A percentile compares a stretch with the other conserved stretches of the same genome.
phyloP scores from a whole-genome alignment of 2,888 invertebrate genomes.

The Drosophila pseudotakahashii region DNA sequence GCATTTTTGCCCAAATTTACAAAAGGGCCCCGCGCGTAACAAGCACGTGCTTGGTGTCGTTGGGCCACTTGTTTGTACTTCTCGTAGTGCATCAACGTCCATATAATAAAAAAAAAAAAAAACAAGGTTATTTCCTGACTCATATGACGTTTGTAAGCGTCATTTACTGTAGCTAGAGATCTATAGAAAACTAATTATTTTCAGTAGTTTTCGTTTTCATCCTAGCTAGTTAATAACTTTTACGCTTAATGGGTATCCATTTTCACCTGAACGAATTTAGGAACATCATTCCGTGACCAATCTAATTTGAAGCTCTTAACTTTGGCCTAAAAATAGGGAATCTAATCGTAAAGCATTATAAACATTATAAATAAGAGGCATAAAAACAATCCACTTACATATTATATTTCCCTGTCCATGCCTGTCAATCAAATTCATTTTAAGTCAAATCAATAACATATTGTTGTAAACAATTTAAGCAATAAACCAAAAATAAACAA shows the following conservation, averaged over 20 bases:
- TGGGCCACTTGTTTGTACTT: no score
- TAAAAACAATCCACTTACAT: neutral
- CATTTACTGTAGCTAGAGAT: neutral
- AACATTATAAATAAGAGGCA: neutral
- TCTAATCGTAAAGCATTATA: conserved; percentile 1
- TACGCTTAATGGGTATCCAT: neutral
- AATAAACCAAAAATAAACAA: neutral
- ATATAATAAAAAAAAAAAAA: no score
- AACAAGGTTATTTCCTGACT: neutral
- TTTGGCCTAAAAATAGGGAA: conserved; percentile 1
- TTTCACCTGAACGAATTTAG: neutral
- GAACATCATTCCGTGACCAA: conserved; percentile 1
- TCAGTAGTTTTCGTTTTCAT: neutral
- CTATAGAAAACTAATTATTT: neutral
- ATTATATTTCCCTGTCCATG: neutral
- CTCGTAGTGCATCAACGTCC: no score
- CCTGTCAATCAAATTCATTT: no score
- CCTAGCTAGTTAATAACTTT: neutral
- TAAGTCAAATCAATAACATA: no score
- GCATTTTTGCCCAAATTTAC: no score
- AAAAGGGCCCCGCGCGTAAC: no score
- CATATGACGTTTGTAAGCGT: neutral
- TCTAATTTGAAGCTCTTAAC: neutral
- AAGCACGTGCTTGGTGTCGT: no score
- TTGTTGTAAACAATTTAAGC: neutral